phyloP scores from a whole-genome alignment of 1,140 invertebrate species.

The Procambarus clarkii region DNA sequence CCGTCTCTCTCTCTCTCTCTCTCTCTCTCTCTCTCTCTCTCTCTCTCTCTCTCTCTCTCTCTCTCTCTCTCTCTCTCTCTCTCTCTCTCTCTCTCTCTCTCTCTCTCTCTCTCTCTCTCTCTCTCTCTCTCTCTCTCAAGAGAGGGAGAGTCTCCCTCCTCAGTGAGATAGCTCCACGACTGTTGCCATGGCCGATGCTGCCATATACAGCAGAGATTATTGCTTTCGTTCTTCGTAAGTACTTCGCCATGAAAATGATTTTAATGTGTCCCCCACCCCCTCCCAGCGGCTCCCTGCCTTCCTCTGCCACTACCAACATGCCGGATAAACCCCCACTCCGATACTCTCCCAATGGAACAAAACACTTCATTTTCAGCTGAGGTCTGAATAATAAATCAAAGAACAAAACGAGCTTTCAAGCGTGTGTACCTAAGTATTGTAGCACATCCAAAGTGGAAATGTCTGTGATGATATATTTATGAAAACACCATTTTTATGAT shows the following conservation, averaged over 20 bases:
- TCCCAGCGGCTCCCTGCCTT: background rate
- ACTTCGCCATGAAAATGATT: background rate
- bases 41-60: background rate
- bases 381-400: slow-evolving; percentile 67
- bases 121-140: background rate
- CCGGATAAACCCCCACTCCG: slow-evolving; percentile 15
- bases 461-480: slow-evolving; percentile 69
- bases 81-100: too few species aligned
- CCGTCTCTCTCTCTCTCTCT: background rate
- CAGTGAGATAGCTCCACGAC: too few species aligned
- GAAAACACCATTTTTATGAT: slow-evolving; percentile 69
- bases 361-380: slow-evolving; percentile 66
- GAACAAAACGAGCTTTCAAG: slow-evolving; percentile 67
- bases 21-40: background rate
- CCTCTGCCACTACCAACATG: background rate
- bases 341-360: slow-evolving; percentile 65
- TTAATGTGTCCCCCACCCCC: background rate
- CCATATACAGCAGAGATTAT: too few species aligned
- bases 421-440: slow-evolving; percentile 68
- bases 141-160: background rate
- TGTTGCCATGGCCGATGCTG: too few species aligned
- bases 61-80: background rate
- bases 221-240: background rate
- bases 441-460: slow-evolving; percentile 68
- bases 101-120: too few species aligned